A percentile compares a stretch with the other conserved stretches of the same genome.
Conservation (phyloP, 2,888 invertebrate species). For the Nemoura dubitans region DNA sequence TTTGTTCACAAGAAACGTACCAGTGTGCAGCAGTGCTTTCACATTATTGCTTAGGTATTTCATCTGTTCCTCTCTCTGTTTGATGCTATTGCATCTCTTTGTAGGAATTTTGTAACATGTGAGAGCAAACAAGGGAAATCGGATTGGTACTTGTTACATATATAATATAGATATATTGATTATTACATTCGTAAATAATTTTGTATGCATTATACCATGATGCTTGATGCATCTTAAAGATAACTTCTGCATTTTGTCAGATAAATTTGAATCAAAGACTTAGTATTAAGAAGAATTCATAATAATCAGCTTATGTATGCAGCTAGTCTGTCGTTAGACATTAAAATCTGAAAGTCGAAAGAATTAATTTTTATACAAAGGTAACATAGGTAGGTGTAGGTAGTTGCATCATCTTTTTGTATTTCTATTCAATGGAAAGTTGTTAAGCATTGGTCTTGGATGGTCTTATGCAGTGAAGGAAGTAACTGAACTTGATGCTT, state of each 20-base stretch:
- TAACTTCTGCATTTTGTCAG: not conserved
- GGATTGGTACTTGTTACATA: not conserved
- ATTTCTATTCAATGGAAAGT: not conserved
- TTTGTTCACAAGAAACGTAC: no score
- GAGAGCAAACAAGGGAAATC: not conserved
- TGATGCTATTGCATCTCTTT: not conserved
- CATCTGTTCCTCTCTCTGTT: not conserved
- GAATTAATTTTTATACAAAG: not conserved
- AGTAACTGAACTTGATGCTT: no score
- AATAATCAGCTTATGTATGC: not conserved
- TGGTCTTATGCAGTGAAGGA: no score
- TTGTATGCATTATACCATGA: not conserved
- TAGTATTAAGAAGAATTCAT: not conserved
- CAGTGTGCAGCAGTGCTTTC: no score
- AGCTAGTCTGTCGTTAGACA: constrained; percentile 4
- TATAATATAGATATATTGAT: not conserved
- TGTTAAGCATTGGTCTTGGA: not conserved
- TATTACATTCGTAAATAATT: not conserved
- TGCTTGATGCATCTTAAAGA: not conserved
- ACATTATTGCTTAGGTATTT: no score
- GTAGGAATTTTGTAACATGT: not conserved
- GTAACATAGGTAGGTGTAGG: not conserved
- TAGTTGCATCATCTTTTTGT: not conserved
- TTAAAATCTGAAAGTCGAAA: not conserved
- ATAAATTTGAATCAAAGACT: not conserved